phyloP scores from a whole-genome alignment of 2,888 invertebrate genomes.

The Pyrocoelia pectoralis region DNA sequence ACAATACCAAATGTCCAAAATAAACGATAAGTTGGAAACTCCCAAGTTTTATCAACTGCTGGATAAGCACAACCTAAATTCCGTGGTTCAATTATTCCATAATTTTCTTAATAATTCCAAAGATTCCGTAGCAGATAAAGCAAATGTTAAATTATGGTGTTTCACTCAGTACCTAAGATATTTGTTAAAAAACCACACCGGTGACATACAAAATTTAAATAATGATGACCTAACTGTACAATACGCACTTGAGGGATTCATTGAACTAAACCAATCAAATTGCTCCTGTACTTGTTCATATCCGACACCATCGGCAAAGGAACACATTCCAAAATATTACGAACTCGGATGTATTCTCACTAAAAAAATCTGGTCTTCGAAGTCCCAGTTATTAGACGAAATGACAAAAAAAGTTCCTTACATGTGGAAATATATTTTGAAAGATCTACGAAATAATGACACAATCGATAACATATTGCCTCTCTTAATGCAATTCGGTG shows the following conservation, averaged over 20 bases:
- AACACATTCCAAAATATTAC: constrained; percentile 61
- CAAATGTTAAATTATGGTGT: constrained; percentile 50
- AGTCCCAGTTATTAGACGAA: constrained; percentile 18
- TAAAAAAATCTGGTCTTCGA: constrained; percentile 59
- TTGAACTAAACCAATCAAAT: constrained; percentile 58
- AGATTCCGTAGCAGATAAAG: constrained; percentile 40
- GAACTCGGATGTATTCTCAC: constrained; percentile 67
- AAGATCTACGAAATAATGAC: constrained; percentile 59
- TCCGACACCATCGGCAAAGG: constrained; percentile 64
- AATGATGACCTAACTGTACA: constrained; percentile 60
- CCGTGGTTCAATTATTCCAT: constrained; percentile 45
- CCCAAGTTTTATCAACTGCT: constrained; percentile 49
- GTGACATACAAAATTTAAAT: constrained; percentile 31
- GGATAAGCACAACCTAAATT: constrained; percentile 40
- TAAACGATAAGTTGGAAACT: constrained; percentile 51
- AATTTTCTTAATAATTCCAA: constrained; percentile 46
- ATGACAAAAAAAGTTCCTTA: constrained; percentile 63
- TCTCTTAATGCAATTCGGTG: constrained; percentile 68
- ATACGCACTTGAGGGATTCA: constrained; percentile 66
- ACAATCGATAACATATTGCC: constrained; percentile 64
- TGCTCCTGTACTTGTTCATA: constrained; percentile 62
- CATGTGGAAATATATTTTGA: constrained; percentile 68
- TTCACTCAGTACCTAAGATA: constrained; percentile 54
- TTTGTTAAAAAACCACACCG: constrained; percentile 33
- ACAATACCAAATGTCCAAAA: constrained; percentile 56